A percentile compares a stretch with the other conserved stretches of the same genome.
Conservation (phyloP, 2,113 vertebrate species). For the Pan troglodytes region NHGRI_mPanTro3-v2.1_pri NC_072412.2:40585501-40586000, state of each 20-base stretch:
- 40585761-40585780: background rate
- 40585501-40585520: background rate
- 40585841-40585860: background rate
- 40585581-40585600: background rate
- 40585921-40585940: background rate
- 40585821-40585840: background rate
- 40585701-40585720: background rate
- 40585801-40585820: background rate
- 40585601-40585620: background rate
- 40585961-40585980: background rate
- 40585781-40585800: background rate
- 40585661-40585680: background rate
- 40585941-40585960: too few species aligned
- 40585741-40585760: background rate
- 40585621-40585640: too few species aligned
- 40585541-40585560: background rate
- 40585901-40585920: background rate
- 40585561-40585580: background rate
- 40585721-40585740: background rate
- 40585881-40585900: background rate
- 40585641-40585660: background rate
- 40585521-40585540: background rate
- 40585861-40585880: background rate
- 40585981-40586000: background rate
- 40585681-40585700: background rate